A percentile compares a stretch with the other conserved stretches of the same genome.
Evolutionary conservation across 2,113 vertebrate genomes (phyloP).

Genomic region (Phrynosoma platyrhinos): DNA sequence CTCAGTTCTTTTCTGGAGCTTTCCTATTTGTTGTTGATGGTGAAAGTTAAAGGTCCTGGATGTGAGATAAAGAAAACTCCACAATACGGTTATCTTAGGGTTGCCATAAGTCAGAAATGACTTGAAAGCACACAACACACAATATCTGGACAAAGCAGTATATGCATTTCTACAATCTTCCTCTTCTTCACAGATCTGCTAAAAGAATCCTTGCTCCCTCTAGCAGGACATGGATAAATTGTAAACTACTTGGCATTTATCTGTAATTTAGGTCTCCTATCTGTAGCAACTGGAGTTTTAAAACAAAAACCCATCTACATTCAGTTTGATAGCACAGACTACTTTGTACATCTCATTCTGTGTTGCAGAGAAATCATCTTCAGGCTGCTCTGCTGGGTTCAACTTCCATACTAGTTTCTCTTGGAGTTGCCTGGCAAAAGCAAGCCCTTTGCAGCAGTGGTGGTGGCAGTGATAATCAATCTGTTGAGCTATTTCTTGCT

Average conservation of each 20-base stretch:
- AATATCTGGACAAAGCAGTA: neutral
- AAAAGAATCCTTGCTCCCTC: neutral
- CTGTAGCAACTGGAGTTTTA: neutral
- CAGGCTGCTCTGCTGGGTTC: neutral
- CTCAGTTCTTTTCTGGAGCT: too few species aligned
- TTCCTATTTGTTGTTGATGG: too few species aligned
- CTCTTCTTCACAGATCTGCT: neutral
- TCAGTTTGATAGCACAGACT: too few species aligned
- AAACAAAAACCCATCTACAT: neutral
- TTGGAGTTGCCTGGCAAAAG: too few species aligned
- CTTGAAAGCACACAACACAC: neutral
- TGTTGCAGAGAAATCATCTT: neutral
- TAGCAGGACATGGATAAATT: neutral
- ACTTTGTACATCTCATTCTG: neutral
- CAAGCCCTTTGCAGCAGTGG: too few species aligned
- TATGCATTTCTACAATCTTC: neutral
- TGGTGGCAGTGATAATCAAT: too few species aligned
- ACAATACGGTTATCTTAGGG: too few species aligned
- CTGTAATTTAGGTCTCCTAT: neutral
- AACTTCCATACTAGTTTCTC: neutral
- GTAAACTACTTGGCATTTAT: neutral
- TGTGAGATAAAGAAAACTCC: too few species aligned
- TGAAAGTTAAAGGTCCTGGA: too few species aligned
- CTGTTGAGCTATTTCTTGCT: too few species aligned
- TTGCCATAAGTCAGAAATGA: too few species aligned